phyloP scores from a whole-genome alignment of 2,888 invertebrate genomes.

The Hirtodrosophila duncani region DNA sequence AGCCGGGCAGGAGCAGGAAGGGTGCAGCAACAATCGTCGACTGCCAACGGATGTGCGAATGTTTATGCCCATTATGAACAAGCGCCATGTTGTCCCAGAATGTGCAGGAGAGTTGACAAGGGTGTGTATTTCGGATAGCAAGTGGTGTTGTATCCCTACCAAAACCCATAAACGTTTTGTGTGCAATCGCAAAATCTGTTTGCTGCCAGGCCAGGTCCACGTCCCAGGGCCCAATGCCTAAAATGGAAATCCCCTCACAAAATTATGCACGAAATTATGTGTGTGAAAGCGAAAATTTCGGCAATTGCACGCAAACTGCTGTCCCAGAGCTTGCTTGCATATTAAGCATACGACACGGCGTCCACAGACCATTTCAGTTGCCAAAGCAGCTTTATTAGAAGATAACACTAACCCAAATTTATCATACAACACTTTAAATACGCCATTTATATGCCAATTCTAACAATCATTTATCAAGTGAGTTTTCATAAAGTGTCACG shows the following conservation, averaged over 20 bases:
- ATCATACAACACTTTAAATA: slow-evolving; percentile 38
- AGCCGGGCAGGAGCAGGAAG: not conserved
- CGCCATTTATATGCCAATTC: slow-evolving; percentile 28
- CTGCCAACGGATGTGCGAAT: slow-evolving; percentile 58
- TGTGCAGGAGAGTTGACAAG: too few relatives aligned
- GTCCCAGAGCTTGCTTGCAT: slow-evolving; percentile 5
- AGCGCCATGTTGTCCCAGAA: slow-evolving; percentile 41
- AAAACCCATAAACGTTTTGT: slow-evolving; percentile 46
- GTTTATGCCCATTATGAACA: slow-evolving; percentile 71
- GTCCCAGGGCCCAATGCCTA: slow-evolving; percentile 39
- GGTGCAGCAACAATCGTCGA: slow-evolving; percentile 23
- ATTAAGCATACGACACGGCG: slow-evolving; percentile 46
- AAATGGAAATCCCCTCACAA: slow-evolving; percentile 48
- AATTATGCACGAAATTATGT: slow-evolving; percentile 60
- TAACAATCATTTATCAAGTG: slow-evolving; percentile 66
- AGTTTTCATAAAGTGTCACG: slow-evolving; percentile 68
- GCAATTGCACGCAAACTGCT: slow-evolving; percentile 35
- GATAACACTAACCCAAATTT: slow-evolving; percentile 48
- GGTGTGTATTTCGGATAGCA: too few relatives aligned
- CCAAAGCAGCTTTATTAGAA: not conserved
- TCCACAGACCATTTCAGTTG: too few relatives aligned
- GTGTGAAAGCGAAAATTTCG: slow-evolving; percentile 65
- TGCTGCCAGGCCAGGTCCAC: slow-evolving; percentile 36
- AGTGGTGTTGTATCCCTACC: too few relatives aligned
- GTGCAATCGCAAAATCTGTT: slow-evolving; percentile 48